Base-by-base conservation (phyloP, 1,140 invertebrate species). In the Whitmania pigra region DNA sequence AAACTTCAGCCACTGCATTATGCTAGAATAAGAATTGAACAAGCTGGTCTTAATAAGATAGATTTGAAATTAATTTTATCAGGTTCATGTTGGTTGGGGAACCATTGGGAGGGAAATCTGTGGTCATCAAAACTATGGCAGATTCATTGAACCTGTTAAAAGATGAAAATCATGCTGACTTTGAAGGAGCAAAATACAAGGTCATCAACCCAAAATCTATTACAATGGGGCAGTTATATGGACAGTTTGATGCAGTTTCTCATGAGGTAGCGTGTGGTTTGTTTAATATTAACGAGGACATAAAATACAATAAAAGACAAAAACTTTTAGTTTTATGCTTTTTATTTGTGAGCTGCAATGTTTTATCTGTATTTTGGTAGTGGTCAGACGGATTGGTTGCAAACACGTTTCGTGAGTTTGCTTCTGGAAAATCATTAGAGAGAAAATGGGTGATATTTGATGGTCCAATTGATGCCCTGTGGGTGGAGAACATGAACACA, bases 121-220 rank as follows among this genome's bases (percentile, higher is more conserved):
- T 87, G 74, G 88, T 90, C 7, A 75, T 82, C 17, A 77, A 82
- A 53, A 78, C 78, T 0, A 81, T 95, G 11, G 89, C 88, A 4
- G 87, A 89, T 68, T 85, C 88, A 0, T 82, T 94, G 66, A 86
- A 86, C 0, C 85, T 88, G 55, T 76, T 82, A 70, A 75, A 57
- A n/a, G 69, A 75, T 53, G 63, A 74, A 25, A 78, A 77, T 29
- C 75, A 78, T 43, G 77, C 79, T 29, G 79, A 80, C 7, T 71
- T 71, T 60, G 78, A 80, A 71, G 78, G 76, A 71, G 81, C 82
- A 27, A 74, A 79, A 49, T 80, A 76, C 72, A 75, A 78, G 18
- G 80, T 79, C 67, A 82, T 83, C 73, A 83, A 83, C 74, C 82
- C 82, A 25, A 83, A 83, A 74, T 76, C 82, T 31, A 81, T 83